Evolutionary conservation across 2,888 invertebrate species (phyloP), one percentile per base, ranked within the genome.

Genomic region (Oscheius myriophilus): DNA sequence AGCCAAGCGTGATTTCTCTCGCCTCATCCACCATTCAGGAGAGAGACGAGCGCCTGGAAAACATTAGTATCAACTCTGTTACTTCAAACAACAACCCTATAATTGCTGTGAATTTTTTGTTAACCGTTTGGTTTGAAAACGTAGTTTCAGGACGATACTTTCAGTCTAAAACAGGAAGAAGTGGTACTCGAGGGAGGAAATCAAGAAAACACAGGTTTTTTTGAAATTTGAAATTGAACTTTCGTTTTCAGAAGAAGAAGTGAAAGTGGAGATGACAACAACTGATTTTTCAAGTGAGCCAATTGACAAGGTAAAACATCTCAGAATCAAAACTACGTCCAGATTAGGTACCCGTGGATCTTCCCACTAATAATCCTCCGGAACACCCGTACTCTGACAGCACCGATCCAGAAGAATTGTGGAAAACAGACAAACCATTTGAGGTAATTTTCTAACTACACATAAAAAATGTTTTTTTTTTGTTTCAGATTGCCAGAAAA

Each of bases 351-450:
- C 61, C 61, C 1, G 11, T 33, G 16, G 61, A 49, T 11, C 23
- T 61, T 3, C 23, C 43, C 16, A 18, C 21, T 11, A 46, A 49
- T 18, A n/a, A 21, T 12, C 43, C 21, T 3, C 4, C 33, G 3
- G 33, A 33, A 33, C 33, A 33, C 9, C 33, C 33, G 33, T 33
- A 33, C 25, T 11, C 23, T 26, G 61, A 61, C 33, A 61, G 61
- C 33, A 61, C 61, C 1, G 61, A 61, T 61, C 49, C 61, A 26
- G 61, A 61, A n/a, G 61, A 61, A 12, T 33, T 61, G 11, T 61
- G 61, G 61, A 61, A 49, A 21, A 61, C 46, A 33, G 61, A 61
- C 11, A 21, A 46, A 4, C 61, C 49, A n/a, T 6, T 49, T 49
- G 61, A 61, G 33, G 61, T 61, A 45, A 11, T 16, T 33, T 0